phyloP scores from a whole-genome alignment of 2,888 invertebrate genomes.

The Andrena minutula region DNA sequence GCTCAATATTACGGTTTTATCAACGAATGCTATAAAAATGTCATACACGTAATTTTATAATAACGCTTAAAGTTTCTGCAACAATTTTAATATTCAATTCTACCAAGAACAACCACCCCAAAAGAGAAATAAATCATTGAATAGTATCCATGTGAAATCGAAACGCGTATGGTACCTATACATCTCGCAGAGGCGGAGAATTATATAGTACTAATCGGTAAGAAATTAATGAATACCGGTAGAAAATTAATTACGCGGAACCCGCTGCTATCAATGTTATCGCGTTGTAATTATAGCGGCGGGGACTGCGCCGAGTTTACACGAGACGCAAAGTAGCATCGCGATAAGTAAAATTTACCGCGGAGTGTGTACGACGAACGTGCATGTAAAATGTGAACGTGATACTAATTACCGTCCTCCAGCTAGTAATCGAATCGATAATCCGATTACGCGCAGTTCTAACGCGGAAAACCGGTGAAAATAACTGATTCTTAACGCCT shows the following conservation, averaged over 20 bases:
- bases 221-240: conserved; percentile 37
- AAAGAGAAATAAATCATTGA: no score
- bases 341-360: conserved; percentile 58
- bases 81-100: no score
- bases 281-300: conserved; percentile 30
- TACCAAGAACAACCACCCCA: no score
- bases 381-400: conserved; percentile 42
- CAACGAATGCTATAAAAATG: no score
- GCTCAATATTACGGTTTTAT: no score
- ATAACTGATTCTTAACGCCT: conserved; percentile 5
- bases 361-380: conserved; percentile 20
- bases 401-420: conserved; percentile 45
- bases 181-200: background rate
- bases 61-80: no score
- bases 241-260: conserved; percentile 45
- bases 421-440: conserved; percentile 51
- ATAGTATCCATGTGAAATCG: background rate
- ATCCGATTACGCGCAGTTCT: conserved; percentile 49
- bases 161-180: no score
- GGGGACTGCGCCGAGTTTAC: conserved; percentile 24
- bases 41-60: no score
- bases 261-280: conserved; percentile 40
- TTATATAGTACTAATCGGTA: background rate
- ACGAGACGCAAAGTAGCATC: conserved; percentile 39
- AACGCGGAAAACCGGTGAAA: conserved; percentile 33